These are phyloP conservation scores for Prionailurus viverrinus DNA, from an alignment of 2,113 vertebrate genomes.

Conservation along the genomic window DNA sequence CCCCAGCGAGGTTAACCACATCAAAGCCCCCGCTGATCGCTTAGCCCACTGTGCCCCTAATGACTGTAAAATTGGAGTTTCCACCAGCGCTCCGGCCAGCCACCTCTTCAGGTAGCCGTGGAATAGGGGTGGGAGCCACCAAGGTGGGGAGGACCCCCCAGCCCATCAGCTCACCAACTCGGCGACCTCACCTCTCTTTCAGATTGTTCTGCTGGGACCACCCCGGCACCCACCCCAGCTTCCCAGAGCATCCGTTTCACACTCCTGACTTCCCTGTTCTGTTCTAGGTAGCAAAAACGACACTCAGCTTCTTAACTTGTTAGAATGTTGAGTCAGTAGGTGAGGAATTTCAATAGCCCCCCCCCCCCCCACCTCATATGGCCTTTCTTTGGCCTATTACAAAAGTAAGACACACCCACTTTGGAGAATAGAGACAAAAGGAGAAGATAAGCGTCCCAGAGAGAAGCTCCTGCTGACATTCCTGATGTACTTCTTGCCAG, in stretches of 20 bases:
- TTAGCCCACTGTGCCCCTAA: conserved; percentile 85
- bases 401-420: background rate
- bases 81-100: conserved; percentile 69
- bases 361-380: background rate
- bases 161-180: background rate
- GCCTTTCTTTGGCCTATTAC: background rate
- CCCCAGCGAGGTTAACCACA: conserved; percentile 89
- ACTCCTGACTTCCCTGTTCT: background rate
- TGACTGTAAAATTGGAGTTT: conserved; percentile 86
- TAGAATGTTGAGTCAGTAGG: background rate
- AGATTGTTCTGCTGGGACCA: background rate
- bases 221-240: background rate
- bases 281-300: background rate
- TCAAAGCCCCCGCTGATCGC: conserved; percentile 88
- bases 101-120: conserved; percentile 84
- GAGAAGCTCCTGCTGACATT: background rate
- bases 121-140: conserved; percentile 57
- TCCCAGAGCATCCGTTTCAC: background rate
- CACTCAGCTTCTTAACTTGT: background rate
- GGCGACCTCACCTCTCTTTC: background rate
- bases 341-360: background rate
- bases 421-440: background rate
- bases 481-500: background rate
- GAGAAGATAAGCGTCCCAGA: background rate
- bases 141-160: background rate